phyloP scores from a whole-genome alignment of 1,140 invertebrate species.

The Brachystomella parvula region DNA sequence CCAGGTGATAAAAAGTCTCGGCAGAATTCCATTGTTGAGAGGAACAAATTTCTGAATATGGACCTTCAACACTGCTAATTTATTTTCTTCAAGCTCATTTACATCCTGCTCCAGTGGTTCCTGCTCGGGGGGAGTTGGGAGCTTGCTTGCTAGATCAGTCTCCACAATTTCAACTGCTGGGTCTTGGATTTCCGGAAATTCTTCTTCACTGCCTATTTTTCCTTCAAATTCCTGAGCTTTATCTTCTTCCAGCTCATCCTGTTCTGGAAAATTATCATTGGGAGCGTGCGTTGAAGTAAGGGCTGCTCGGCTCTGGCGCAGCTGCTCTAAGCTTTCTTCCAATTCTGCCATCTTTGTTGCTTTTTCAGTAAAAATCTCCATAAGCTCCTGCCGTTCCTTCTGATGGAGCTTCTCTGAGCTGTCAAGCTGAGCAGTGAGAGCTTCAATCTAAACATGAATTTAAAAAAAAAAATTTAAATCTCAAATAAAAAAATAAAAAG shows the following conservation, averaged over 20 bases:
- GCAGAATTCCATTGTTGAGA: not conserved
- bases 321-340: conserved; percentile 19
- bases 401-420: conserved; percentile 24
- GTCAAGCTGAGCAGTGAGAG: conserved; percentile 8
- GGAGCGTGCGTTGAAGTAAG: not conserved
- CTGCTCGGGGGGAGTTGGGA: not conserved
- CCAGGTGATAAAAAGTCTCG: conserved; percentile 22
- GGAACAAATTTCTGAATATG: conserved; percentile 21
- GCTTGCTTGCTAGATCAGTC: not conserved
- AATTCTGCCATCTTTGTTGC: conserved; percentile 17
- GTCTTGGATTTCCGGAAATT: no score
- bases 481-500: not conserved
- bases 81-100: not conserved
- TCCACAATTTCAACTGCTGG: not conserved
- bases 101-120: not conserved
- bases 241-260: not conserved
- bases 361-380: conserved; percentile 17
- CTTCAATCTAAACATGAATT: conserved; percentile 19
- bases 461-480: not conserved
- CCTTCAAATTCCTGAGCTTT: no score
- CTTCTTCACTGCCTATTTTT: no score
- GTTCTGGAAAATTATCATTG: not conserved
- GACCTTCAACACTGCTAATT: conserved; percentile 10
- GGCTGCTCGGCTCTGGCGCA: not conserved
- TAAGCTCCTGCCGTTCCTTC: conserved; percentile 20